Conservation (phyloP, 2,888 invertebrate genomes). For the Argyresthia goedartella region DNA sequence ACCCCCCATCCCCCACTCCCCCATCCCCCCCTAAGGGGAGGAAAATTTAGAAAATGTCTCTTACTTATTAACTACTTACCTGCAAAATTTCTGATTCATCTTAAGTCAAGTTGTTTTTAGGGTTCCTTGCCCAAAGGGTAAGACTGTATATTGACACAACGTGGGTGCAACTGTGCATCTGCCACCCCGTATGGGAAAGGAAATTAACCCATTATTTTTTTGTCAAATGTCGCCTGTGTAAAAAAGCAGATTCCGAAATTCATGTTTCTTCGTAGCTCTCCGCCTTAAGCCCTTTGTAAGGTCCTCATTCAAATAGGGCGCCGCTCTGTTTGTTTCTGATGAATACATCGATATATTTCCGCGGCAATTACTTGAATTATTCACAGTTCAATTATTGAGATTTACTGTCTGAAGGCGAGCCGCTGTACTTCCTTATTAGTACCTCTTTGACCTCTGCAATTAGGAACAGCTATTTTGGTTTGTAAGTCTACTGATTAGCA, state of each 20-base stretch:
- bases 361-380: constrained; percentile 9
- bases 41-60: too few species aligned
- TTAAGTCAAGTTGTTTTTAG: too few species aligned
- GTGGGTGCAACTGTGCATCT: too few species aligned
- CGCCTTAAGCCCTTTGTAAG: constrained; percentile 8
- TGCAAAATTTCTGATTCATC: too few species aligned
- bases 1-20: too few species aligned
- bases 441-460: constrained; percentile 2
- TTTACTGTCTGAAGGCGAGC: not conserved
- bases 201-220: too few species aligned
- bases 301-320: constrained; percentile 12
- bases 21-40: too few species aligned
- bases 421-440: constrained; percentile 6
- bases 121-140: too few species aligned
- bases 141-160: too few species aligned
- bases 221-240: not conserved
- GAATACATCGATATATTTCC: constrained; percentile 19
- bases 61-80: too few species aligned
- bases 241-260: not conserved
- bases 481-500: too few species aligned
- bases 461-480: not conserved
- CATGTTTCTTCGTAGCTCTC: constrained; percentile 2
- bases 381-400: constrained; percentile 17
- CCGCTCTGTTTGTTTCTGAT: constrained; percentile 10
- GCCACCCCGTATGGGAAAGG: too few species aligned